Evolutionary conservation across 1,140 invertebrate genomes (phyloP).

Genomic region (Ceratosolen fusciceps): DNA sequence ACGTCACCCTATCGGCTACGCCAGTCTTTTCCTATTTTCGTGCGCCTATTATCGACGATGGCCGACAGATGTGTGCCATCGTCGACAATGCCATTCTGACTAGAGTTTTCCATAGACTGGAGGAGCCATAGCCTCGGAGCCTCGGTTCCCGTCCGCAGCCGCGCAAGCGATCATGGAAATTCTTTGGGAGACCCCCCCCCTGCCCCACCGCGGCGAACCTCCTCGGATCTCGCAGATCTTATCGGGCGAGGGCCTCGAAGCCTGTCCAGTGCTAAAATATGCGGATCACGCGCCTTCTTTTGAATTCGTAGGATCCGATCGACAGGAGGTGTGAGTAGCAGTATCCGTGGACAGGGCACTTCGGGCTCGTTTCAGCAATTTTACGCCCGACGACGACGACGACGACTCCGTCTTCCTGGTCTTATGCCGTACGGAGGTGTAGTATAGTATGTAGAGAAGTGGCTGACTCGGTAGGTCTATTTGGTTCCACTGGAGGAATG

Average conservation of each 20-base stretch:
- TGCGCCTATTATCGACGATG: not conserved
- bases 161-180: too few relatives aligned
- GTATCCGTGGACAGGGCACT: not conserved
- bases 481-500: too few relatives aligned
- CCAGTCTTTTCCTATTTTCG: constrained; percentile 11
- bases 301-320: not conserved
- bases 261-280: not conserved
- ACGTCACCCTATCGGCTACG: not conserved
- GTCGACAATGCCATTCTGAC: not conserved
- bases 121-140: not conserved
- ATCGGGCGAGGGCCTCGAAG: not conserved
- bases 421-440: too few relatives aligned
- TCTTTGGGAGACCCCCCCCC: too few relatives aligned
- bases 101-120: not conserved
- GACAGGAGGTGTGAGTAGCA: not conserved
- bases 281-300: constrained; percentile 6
- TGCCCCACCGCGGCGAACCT: too few relatives aligned
- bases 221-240: not conserved
- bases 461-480: too few relatives aligned
- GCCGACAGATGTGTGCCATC: not conserved
- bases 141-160: too few relatives aligned
- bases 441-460: too few relatives aligned
- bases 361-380: not conserved
- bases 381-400: too few relatives aligned
- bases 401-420: too few relatives aligned